Evolutionary conservation across 1,140 invertebrate genomes (phyloP).

Genomic region (Asbolus verrucosus): DNA sequence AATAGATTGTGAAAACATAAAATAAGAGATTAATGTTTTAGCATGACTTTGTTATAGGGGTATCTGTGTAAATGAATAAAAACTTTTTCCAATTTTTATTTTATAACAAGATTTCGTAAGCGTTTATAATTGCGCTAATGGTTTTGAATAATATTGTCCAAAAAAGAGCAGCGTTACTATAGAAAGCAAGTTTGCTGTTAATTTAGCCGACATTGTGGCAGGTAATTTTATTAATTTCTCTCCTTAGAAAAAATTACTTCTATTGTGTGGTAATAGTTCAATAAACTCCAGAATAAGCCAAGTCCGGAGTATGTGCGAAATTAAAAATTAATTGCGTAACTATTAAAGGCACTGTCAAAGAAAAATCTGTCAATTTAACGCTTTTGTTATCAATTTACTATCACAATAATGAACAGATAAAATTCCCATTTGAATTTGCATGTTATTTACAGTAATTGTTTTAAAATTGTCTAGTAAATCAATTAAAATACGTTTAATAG

Average conservation of each 20-base stretch:
- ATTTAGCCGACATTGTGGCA: background rate
- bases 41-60: too few relatives aligned
- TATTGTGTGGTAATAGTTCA: constrained; percentile 20
- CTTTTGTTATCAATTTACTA: background rate
- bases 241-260: constrained; percentile 10
- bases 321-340: background rate
- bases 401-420: too few relatives aligned
- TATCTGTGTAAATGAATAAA: too few relatives aligned
- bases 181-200: background rate
- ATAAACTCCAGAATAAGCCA: constrained; percentile 17
- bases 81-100: too few relatives aligned
- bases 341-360: background rate
- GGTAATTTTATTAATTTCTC: constrained; percentile 36
- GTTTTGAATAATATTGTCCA: constrained; percentile 16
- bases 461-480: too few relatives aligned
- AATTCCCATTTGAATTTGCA: too few relatives aligned
- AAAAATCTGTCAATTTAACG: background rate
- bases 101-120: background rate
- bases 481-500: too few relatives aligned
- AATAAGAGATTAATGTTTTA: too few relatives aligned
- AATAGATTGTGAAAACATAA: too few relatives aligned
- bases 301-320: background rate
- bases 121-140: background rate
- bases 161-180: background rate
- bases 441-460: too few relatives aligned